Evolutionary conservation across 1,140 invertebrate genomes (phyloP), one percentile per base, ranked within the genome.

Genomic region (Sitobion miscanthi): DNA sequence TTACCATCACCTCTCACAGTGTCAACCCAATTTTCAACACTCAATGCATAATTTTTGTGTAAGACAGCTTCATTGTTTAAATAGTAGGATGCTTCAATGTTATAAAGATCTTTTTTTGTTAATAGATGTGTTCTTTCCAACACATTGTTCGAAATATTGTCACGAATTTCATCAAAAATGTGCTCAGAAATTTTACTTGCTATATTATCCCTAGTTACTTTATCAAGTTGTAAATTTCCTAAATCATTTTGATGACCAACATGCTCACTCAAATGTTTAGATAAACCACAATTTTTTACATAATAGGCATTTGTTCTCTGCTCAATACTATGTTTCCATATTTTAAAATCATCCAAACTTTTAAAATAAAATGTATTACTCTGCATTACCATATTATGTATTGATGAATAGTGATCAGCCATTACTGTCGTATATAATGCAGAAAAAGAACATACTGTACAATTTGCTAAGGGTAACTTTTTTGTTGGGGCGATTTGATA

Each of bases 61-160:
- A 49, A 93, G 35, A 93, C 52, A 11, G 45, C 38, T 23, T 93
- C 91, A 8, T 62, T 49, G 23, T 91, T 52, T 52, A 94, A 93
- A 91, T 85, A 77, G 49, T 90, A 94, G 35, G 88, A 86, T 57
- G 69, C 91, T 54, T 93, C 88, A 54, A 94, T 93, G 49, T 94
- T 94, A 77, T 93, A 91, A 23, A 94, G 42, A 89, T 94, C 94
- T 92, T 93, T 94, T 47, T 85, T 91, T 23, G 88, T 94, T 38
- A 94, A 62, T 35, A 94, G 87, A 90, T 94, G 77, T 45, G 88
- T 93, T 89, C 94, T 93, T 95, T 98, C 93, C 7, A 88, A 89
- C 38, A 23, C 17, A 2, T 92, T 85, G 11, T 85, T 45, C 2
- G 82, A 85, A 42, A 45, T 85, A 45, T 45, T 85, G 23, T 85